Conservation (phyloP, 2,888 invertebrate genomes). For the Caenorhabditis angaria region DNA sequence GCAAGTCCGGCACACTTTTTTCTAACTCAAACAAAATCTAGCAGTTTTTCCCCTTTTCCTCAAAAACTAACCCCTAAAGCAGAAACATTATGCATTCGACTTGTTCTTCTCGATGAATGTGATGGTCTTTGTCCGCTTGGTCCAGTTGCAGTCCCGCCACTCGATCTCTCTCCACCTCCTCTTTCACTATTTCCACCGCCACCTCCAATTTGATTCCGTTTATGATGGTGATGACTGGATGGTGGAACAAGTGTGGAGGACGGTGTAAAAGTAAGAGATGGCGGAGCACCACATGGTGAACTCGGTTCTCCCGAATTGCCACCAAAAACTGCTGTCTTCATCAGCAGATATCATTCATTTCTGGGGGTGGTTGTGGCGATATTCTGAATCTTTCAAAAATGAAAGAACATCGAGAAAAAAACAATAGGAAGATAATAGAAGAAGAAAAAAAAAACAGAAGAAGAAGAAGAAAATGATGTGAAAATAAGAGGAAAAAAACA, state of each 20-base stretch:
- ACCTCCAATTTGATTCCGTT: background rate
- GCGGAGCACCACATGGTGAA: conserved; percentile 60
- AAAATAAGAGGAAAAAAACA: background rate
- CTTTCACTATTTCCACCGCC: conserved; percentile 24
- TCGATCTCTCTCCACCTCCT: background rate
- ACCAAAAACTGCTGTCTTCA: conserved; percentile 69
- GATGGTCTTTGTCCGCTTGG: conserved; percentile 31
- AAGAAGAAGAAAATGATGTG: background rate
- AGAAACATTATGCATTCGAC: conserved; percentile 65
- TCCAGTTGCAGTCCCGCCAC: conserved; percentile 16
- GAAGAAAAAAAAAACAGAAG: background rate
- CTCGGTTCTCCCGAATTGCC: conserved; percentile 51
- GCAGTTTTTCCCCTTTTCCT: too few species aligned
- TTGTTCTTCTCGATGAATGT: conserved; percentile 49
- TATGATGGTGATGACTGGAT: conserved; percentile 24
- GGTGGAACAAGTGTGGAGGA: conserved; percentile 60
- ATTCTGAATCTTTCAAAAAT: background rate
- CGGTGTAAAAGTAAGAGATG: conserved; percentile 66
- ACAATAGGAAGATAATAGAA: background rate
- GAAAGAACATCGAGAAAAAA: background rate
- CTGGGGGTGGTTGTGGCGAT: background rate
- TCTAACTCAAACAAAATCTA: background rate
- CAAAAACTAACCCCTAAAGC: conserved; percentile 38
- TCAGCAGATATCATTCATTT: conserved; percentile 11
- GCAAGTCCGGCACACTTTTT: too few species aligned